Evolutionary conservation across 2,797 vertebrate genomes (phyloP), one percentile per base, ranked within the genome.

Genomic region (Glossophaga mutica): DNA sequence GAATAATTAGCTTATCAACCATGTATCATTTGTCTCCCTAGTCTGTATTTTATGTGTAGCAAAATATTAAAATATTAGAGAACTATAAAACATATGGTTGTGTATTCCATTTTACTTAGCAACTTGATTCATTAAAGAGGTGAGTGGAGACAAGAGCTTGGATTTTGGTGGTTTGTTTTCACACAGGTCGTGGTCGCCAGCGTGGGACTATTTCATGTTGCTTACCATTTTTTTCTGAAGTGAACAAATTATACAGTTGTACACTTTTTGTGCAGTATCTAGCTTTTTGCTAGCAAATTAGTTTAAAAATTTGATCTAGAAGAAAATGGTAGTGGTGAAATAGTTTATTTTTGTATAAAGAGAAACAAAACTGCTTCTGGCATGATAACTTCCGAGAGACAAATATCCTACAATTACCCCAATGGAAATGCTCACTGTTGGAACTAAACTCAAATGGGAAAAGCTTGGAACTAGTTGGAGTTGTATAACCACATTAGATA

Each of bases 21-120:
- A 10, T 50, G 37, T 68, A 73, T 88, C 44, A 73, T 94, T 85
- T 95, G 52, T 62, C 39, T 91, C 24, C 48, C 67, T 85, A 89
- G 7, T 89, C 93, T 93, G 34, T 67, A 32, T 83, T 95, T 81
- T 78, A 74, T 62, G 9, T 84, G 32, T 79, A 62, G 77, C 8
- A 93, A 18, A 87, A 85, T 83, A 85, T 85, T 70, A 87, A 90
- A 94, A 55, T 92, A 21, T 79, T 92, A 65, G 16, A 91, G 32
- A 94, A 59, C 21, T 71, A 16, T 81, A 59, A 90, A 93, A 71
- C 39, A 81, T 59, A 82, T 8, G 89, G 32, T 37, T 65, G 9
- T 87, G 5, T 24, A 59, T 83, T 87, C 91, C 68, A 52, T 79
- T 79, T 52, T 68, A 65, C 78, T 95, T 87, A 89, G 44, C 16